Conservation (phyloP, 2,797 vertebrate species). For the Sebastes vulpes region DNA sequence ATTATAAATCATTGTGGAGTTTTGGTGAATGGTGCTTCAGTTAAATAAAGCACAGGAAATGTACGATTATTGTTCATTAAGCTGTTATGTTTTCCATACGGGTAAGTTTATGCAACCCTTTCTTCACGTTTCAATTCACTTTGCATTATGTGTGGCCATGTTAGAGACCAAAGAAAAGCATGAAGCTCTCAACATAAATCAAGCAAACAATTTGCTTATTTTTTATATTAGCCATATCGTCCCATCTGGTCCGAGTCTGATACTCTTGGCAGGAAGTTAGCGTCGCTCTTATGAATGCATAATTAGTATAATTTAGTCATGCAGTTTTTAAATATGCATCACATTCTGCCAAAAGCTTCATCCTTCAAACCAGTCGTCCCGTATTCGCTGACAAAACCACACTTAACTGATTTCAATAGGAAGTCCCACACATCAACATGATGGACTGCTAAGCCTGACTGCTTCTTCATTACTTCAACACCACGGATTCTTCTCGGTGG, state of each 20-base stretch:
- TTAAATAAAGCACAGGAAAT: constrained; percentile 58
- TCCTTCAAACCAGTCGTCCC: constrained; percentile 16
- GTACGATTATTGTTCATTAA: constrained; percentile 63
- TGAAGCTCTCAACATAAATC: constrained; percentile 34
- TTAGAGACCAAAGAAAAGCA: constrained; percentile 40
- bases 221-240: constrained; percentile 50
- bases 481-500: background rate
- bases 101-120: constrained; percentile 50
- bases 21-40: background rate
- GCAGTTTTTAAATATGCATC: constrained; percentile 20
- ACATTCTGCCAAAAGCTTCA: constrained; percentile 32
- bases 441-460: constrained; percentile 4
- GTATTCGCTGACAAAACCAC: constrained; percentile 33
- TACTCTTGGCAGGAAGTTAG: constrained; percentile 45
- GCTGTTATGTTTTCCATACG: constrained; percentile 62
- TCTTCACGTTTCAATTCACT: constrained; percentile 48
- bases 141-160: constrained; percentile 34
- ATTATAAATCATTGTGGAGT: constrained; percentile 30
- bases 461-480: constrained; percentile 16
- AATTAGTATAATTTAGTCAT: constrained; percentile 55
- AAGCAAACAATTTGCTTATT: constrained; percentile 53
- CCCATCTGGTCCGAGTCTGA: constrained; percentile 41
- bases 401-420: constrained; percentile 32
- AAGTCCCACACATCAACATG: constrained; percentile 5
- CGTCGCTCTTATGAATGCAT: constrained; percentile 35